Evolutionary conservation across 92 coral and sea anemone genomes (phyloP).

Genomic region (Epizoanthus rinbou): DNA sequence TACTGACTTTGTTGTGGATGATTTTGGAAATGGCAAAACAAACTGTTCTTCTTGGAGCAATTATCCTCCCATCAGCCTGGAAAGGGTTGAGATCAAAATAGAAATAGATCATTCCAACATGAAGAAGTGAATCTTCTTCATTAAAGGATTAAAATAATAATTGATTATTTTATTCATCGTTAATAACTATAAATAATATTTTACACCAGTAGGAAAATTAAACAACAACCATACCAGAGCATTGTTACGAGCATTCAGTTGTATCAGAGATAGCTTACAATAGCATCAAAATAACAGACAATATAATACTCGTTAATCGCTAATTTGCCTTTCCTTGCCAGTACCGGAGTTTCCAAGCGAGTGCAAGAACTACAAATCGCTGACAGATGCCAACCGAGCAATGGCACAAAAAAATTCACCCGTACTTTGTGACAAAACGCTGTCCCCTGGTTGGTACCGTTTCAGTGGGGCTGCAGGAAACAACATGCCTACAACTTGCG

Average conservation of each 20-base stretch:
- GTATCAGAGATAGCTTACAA: background rate
- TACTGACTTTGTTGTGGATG: too few relatives aligned
- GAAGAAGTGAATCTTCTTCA: background rate
- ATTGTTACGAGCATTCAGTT: background rate
- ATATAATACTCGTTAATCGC: background rate
- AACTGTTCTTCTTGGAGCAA: background rate
- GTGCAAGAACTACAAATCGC: too few relatives aligned
- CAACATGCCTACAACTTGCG: too few relatives aligned
- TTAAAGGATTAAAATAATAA: background rate
- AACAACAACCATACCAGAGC: background rate
- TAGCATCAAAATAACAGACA: background rate
- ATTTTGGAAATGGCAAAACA: background rate
- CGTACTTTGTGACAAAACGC: too few relatives aligned
- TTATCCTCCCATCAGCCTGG: background rate
- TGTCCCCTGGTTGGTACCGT: too few relatives aligned
- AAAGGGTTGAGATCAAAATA: too few relatives aligned
- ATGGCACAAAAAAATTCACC: too few relatives aligned
- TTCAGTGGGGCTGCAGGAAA: too few relatives aligned
- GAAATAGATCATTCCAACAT: background rate
- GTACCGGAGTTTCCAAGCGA: too few relatives aligned
- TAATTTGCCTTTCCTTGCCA: slow-evolving; percentile 54
- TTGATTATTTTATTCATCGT: background rate
- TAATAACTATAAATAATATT: background rate
- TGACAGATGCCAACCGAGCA: too few relatives aligned
- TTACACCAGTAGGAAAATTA: background rate